Evolutionary conservation across 2,797 vertebrate genomes (phyloP), one percentile per base, ranked within the genome.

Genomic region (Sibirionetta formosa): DNA sequence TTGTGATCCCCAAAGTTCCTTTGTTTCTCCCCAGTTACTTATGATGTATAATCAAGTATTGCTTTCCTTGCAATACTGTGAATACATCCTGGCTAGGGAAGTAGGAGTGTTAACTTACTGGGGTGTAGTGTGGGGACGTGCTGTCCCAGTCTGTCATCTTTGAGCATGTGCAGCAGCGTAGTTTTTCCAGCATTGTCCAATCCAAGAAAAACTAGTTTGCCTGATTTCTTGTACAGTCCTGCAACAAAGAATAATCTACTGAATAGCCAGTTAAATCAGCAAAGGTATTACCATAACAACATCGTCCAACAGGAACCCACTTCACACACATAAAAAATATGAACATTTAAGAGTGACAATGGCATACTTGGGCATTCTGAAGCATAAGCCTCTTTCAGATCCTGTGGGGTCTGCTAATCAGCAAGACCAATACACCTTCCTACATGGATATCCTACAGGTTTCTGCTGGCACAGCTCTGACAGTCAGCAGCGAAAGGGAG

Each of bases 161-260:
- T 99, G 93, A 99, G 99, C 99, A 99, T 99, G 98, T 99, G 99
- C 97, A 99, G 98, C 97, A 99, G 97, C 14, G 99, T 99, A 2
- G 99, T 99, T 98, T 99, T 99, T 88, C 99, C 99, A 87, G 99
- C 99, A 99, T 99, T 99, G 98, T 99, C 99, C 98, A 99, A 98
- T 90, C 99, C 99, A 97, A 99, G 99, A 98, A 99, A 99, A 88
- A 99, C 99, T 98, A 99, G 98, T 97, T 99, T 99, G 90, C 99
- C 99, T 3, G 99, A 99, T 98, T 99, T 99, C 98, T 99, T 99
- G 98, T 99, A 99, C 97, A 99, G 98, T 97, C 99, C 99, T 99
- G 95, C 69, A 99, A 98, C 51, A 89, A 75, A 96, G 91, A 29
- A 96, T 50, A 36, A 61, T 46, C 38, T 20, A 38, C 42, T 91